Evolutionary conservation across 2,888 invertebrate genomes (phyloP).

Genomic region (Encarsia formosa): DNA sequence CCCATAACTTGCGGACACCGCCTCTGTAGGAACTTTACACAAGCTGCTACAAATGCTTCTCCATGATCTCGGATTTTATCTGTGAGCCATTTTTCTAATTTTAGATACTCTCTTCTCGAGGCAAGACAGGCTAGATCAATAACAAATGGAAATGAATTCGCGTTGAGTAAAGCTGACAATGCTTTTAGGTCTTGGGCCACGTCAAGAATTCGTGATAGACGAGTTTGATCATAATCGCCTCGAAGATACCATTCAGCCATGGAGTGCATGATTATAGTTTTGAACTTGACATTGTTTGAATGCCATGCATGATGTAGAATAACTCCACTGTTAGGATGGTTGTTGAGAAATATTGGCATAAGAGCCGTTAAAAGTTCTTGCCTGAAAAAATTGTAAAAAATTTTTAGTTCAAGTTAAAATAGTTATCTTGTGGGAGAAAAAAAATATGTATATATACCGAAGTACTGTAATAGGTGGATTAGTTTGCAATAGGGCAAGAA

Average conservation of each 20-base stretch:
- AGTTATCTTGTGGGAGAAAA: not conserved
- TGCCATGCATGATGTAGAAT: conserved; percentile 97
- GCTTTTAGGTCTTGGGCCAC: conserved; percentile 95
- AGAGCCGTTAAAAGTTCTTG: conserved; percentile 84
- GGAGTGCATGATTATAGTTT: conserved; percentile 86
- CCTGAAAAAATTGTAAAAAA: conserved; percentile 44
- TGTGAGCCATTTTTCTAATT: conserved; percentile 96
- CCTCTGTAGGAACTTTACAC: conserved; percentile 82
- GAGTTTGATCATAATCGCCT: conserved; percentile 89
- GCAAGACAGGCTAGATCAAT: conserved; percentile 97
- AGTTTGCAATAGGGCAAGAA: conserved; percentile 84
- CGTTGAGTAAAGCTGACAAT: conserved; percentile 83
- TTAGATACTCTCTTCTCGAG: conserved; percentile 92
- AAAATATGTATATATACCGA: conserved; percentile 59
- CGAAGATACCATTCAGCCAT: conserved; percentile 97
- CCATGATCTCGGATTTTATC: conserved; percentile 97
- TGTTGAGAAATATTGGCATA: conserved; percentile 89
- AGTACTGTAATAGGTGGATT: conserved; percentile 73
- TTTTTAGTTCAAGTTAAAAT: not conserved
- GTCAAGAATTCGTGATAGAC: conserved; percentile 90
- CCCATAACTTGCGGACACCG: conserved; percentile 85
- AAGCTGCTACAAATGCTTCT: conserved; percentile 80
- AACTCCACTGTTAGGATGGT: conserved; percentile 95
- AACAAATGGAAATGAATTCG: conserved; percentile 89
- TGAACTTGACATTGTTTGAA: conserved; percentile 67